phyloP scores from a whole-genome alignment of 2,888 invertebrate genomes.

The Lobophora halterata region DNA sequence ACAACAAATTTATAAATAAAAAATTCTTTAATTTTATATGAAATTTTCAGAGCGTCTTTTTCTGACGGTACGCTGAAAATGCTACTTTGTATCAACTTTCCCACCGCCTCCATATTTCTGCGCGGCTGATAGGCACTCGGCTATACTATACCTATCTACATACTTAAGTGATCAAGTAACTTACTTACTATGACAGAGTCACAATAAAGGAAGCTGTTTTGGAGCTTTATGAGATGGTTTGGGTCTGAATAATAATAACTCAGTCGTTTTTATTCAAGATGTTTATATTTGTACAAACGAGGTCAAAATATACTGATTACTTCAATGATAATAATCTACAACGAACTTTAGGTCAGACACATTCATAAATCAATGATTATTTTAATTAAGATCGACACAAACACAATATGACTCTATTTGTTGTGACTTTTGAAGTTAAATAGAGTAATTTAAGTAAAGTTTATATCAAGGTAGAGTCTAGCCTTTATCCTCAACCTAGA shows the following conservation, averaged over 20 bases:
- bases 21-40: neutral
- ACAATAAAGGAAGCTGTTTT: constrained; percentile 24
- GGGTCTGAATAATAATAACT: too few relatives aligned
- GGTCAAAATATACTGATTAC: constrained; percentile 8
- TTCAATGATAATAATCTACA: constrained; percentile 9
- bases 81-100: constrained; percentile 75
- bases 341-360: neutral
- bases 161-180: constrained; percentile 48
- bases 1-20: neutral
- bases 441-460: too few relatives aligned
- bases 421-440: too few relatives aligned
- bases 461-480: too few relatives aligned
- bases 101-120: constrained; percentile 71
- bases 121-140: constrained; percentile 54
- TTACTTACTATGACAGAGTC: constrained; percentile 27
- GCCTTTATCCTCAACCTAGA: too few relatives aligned
- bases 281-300: constrained; percentile 5
- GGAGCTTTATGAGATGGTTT: constrained; percentile 7
- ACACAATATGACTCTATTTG: too few relatives aligned
- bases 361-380: neutral
- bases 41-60: constrained; percentile 33
- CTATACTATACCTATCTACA: constrained; percentile 57
- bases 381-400: neutral
- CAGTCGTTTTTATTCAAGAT: constrained; percentile 2
- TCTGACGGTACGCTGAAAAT: constrained; percentile 69